A percentile compares a stretch with the other conserved stretches of the same genome.
Conservation (phyloP, 2,888 invertebrate genomes). For the Megaustenia siamemsis region DNA sequence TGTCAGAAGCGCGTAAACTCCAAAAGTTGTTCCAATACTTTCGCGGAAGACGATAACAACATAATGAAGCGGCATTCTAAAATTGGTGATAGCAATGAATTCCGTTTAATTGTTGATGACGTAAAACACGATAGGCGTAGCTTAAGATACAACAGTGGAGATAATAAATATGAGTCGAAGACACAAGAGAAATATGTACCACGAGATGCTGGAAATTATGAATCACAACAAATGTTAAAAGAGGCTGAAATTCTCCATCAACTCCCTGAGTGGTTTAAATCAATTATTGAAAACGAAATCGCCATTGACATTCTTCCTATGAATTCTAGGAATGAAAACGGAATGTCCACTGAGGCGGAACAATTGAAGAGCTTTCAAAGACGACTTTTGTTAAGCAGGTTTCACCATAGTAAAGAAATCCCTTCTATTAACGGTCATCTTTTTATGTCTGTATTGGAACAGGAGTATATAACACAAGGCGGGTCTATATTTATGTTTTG, state of each 20-base stretch:
- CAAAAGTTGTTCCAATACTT: neutral
- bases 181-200: neutral
- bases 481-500: no score
- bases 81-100: neutral
- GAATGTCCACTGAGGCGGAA: neutral
- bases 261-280: constrained; percentile 26
- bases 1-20: constrained; percentile 9
- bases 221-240: no score
- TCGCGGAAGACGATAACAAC: neutral
- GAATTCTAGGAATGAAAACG: neutral
- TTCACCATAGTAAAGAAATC: neutral
- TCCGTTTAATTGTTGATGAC: neutral
- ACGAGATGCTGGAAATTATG: no score
- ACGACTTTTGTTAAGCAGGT: neutral
- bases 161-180: neutral
- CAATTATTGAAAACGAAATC: neutral
- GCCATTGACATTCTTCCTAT: neutral
- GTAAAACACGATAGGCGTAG: neutral
- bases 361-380: neutral
- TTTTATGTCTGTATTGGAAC: neutral
- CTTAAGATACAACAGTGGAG: neutral
- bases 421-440: neutral
- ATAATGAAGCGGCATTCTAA: neutral
- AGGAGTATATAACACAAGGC: neutral
- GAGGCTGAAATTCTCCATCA: neutral